These are phyloP conservation scores for Turdus rufiventris DNA, from an alignment of 2,113 vertebrate genomes.

Conservation along the genomic window DNA sequence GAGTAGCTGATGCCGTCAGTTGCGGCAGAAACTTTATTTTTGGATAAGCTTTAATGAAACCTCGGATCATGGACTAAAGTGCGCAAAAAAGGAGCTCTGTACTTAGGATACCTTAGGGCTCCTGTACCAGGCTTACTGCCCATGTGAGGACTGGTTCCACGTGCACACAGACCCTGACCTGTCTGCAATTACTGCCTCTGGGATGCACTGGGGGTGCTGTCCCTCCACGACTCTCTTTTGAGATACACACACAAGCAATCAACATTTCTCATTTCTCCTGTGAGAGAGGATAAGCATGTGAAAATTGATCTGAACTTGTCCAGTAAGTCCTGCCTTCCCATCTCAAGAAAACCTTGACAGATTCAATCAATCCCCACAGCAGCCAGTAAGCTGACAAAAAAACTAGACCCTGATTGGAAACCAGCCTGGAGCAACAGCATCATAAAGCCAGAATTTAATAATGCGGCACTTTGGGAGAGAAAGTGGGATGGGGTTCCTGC, in stretches of 20 bases:
- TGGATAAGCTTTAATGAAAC: background rate
- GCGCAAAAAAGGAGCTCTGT: background rate
- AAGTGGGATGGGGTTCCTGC: background rate
- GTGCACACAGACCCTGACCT: rapidly evolving
- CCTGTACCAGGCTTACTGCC: background rate
- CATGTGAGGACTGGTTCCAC: background rate
- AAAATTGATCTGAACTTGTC: background rate
- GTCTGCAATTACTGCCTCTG: background rate
- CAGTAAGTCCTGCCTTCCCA: background rate
- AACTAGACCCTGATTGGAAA: background rate
- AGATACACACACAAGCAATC: background rate
- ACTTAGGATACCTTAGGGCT: background rate
- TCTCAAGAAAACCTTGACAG: background rate
- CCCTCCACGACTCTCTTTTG: background rate
- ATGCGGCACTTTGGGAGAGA: background rate
- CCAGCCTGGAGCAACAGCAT: background rate
- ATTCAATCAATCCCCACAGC: background rate
- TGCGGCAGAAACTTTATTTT: background rate
- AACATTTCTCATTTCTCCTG: background rate
- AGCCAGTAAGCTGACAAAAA: background rate
- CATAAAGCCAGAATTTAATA: background rate
- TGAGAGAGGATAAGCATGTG: background rate
- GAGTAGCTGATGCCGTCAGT: background rate
- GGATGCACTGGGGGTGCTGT: background rate
- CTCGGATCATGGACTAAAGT: background rate